phyloP scores from a whole-genome alignment of 2,888 invertebrate genomes.

The Drosophila subsilvestris region DNA sequence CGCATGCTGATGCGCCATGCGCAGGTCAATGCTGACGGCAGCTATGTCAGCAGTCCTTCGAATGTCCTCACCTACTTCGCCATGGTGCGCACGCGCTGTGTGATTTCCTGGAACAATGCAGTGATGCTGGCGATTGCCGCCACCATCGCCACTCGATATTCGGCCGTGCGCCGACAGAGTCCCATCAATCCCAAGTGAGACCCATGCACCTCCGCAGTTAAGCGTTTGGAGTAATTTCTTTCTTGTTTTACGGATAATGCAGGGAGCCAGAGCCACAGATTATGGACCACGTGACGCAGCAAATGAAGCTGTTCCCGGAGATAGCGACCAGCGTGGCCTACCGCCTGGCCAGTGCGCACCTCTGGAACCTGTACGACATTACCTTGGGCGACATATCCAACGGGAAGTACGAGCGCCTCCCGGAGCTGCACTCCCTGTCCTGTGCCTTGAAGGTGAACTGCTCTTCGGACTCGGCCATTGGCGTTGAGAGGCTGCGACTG shows the following conservation, averaged over 20 bases:
- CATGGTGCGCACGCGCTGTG: constrained; percentile 95
- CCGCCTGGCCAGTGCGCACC: constrained; percentile 88
- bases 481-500: constrained; percentile 92
- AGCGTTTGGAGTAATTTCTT: not conserved
- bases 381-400: constrained; percentile 90
- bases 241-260: constrained; percentile 2
- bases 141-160: constrained; percentile 95
- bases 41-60: constrained; percentile 91
- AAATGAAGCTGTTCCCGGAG: constrained; percentile 94
- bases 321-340: constrained; percentile 92
- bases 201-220: not conserved
- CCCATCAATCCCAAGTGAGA: constrained; percentile 90
- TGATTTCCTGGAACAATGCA: constrained; percentile 90
- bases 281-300: constrained; percentile 96
- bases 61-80: constrained; percentile 92
- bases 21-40: constrained; percentile 95
- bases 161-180: constrained; percentile 94
- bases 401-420: constrained; percentile 91
- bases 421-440: constrained; percentile 93
- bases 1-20: constrained; percentile 97
- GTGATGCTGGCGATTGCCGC: constrained; percentile 90
- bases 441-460: constrained; percentile 95
- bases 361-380: constrained; percentile 92
- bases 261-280: constrained; percentile 95
- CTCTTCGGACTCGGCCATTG: constrained; percentile 88